Percentiles rank a stretch among this genome's conserved stretches.
Conservation (phyloP, 2,888 invertebrate species). For the Buathra laborator region DNA sequence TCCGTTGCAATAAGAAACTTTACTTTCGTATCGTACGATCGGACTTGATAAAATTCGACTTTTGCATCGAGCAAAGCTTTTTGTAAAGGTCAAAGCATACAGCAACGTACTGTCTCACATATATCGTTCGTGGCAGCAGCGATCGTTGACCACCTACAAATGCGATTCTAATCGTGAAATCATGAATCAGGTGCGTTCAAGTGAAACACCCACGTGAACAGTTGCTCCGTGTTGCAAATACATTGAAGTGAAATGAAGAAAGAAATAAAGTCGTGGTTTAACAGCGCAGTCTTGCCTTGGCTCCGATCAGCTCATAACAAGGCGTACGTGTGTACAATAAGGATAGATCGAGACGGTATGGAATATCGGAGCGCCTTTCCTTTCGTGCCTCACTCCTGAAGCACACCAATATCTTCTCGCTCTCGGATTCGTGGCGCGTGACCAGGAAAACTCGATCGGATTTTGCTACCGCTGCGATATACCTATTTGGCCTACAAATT, state of each 20-base stretch:
- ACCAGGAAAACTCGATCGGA: constrained; percentile 63
- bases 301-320: constrained; percentile 27
- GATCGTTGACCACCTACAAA: constrained; percentile 48
- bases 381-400: constrained; percentile 41
- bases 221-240: constrained; percentile 46
- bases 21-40: no score
- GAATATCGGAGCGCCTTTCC: constrained; percentile 60
- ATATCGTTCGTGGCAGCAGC: constrained; percentile 20
- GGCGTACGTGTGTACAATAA: constrained; percentile 32
- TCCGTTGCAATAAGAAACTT: no score
- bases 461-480: neutral
- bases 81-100: neutral
- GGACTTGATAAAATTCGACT: no score
- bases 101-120: constrained; percentile 10
- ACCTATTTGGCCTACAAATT: constrained; percentile 18
- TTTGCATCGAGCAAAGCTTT: neutral
- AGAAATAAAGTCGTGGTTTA: constrained; percentile 29
- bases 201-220: constrained; percentile 61
- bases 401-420: constrained; percentile 61
- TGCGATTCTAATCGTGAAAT: constrained; percentile 59
- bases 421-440: constrained; percentile 62
- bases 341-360: constrained; percentile 26
- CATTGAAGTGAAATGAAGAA: constrained; percentile 54
- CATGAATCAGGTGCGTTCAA: constrained; percentile 64
- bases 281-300: constrained; percentile 18